Conservation (phyloP, 2,888 invertebrate species). For the Eurytoma californica region DNA sequence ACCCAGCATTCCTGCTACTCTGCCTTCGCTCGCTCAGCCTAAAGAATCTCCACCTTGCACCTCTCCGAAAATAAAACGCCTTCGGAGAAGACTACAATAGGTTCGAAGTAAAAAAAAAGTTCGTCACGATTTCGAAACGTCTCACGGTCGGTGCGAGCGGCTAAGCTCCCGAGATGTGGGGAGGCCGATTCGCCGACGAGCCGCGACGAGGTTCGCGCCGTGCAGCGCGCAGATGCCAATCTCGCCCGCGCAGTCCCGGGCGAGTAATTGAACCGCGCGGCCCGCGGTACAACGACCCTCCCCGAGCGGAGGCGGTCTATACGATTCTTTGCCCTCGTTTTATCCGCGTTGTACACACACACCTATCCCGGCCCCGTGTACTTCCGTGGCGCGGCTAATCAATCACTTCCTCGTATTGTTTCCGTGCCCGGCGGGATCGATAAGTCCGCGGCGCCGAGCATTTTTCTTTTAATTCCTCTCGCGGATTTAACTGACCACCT, state of each 20-base stretch:
- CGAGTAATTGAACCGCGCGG: conserved; percentile 20
- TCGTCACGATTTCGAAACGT: no score
- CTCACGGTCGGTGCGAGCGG: no score
- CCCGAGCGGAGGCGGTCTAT: background rate
- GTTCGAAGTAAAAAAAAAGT: no score
- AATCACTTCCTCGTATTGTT: conserved; percentile 26
- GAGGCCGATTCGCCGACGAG: no score
- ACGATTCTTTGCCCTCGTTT: conserved; percentile 16
- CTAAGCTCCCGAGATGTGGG: no score
- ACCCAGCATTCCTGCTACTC: no score
- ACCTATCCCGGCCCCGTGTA: no score
- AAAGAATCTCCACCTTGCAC: no score
- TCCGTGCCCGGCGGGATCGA: background rate
- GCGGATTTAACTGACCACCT: background rate
- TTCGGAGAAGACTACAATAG: no score
- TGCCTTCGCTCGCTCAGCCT: no score
- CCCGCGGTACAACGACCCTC: conserved; percentile 32
- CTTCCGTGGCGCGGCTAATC: conserved; percentile 12
- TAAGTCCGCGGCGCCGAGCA: background rate
- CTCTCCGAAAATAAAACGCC: no score
- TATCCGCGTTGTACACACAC: background rate
- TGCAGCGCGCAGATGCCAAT: background rate
- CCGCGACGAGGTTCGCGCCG: background rate
- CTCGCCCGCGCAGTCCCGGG: background rate
- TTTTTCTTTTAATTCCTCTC: background rate